phyloP scores from a whole-genome alignment of 2,113 vertebrate genomes.

The Eulemur macaco region DNA sequence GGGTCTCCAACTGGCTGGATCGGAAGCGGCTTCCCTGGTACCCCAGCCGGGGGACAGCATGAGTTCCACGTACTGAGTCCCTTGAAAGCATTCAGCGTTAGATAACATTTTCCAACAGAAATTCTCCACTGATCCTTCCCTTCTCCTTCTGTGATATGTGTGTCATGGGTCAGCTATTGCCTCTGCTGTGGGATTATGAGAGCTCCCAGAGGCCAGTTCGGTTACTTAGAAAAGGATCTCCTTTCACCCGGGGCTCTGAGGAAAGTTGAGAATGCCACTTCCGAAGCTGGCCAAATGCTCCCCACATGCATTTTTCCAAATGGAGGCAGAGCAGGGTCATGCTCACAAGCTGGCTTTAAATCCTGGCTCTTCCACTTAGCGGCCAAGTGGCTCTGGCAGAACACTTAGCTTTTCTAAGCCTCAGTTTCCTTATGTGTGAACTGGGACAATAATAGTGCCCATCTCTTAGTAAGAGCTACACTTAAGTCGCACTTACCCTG shows the following conservation, averaged over 20 bases:
- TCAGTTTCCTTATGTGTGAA: neutral
- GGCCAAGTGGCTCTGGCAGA: neutral
- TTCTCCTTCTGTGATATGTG: conserved; percentile 49
- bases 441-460: neutral
- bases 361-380: neutral
- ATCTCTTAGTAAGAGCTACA: neutral
- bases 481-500: neutral
- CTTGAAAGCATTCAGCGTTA: conserved; percentile 66
- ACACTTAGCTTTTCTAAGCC: neutral
- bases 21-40: neutral
- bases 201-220: conserved; percentile 60
- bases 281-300: neutral
- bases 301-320: neutral
- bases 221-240: conserved; percentile 48
- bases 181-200: conserved; percentile 55
- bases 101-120: conserved; percentile 80
- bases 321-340: neutral
- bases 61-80: conserved; percentile 46
- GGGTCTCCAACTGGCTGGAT: conserved; percentile 15
- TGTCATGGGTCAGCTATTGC: conserved; percentile 71
- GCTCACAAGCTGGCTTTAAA: neutral
- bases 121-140: conserved; percentile 66
- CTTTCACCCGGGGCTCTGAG: neutral
- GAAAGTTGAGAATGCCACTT: conserved; percentile 54
- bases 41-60: neutral